Percentiles rank a stretch among this genome's conserved stretches.
Evolutionary conservation across 2,888 invertebrate genomes (phyloP).

Genomic region (Acleris laterana): DNA sequence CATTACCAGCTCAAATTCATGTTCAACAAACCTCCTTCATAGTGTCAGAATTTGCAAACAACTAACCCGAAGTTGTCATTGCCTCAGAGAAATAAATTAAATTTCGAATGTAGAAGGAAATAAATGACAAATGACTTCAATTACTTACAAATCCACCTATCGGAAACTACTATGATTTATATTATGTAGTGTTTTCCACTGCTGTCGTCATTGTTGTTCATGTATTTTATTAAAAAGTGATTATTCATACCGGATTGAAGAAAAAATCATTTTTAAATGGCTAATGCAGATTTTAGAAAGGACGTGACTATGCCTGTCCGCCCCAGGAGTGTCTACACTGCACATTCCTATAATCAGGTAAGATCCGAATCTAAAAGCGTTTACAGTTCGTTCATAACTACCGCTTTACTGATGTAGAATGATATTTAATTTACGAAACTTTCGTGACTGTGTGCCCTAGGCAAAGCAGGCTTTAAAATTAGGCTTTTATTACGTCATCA

Average conservation of each 20-base stretch:
- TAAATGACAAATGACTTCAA: constrained; percentile 65
- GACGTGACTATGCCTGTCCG: constrained; percentile 81
- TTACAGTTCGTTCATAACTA: too few species aligned
- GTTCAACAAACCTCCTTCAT: constrained; percentile 11
- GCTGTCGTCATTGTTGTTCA: constrained; percentile 70
- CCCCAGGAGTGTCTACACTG: constrained; percentile 88
- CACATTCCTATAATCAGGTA: constrained; percentile 86
- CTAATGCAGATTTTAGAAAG: constrained; percentile 79
- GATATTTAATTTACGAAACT: too few species aligned
- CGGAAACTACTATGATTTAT: constrained; percentile 63
- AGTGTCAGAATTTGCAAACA: background rate
- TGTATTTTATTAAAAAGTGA: constrained; percentile 75
- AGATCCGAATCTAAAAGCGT: too few species aligned
- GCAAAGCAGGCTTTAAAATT: too few species aligned
- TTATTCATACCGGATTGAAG: constrained; percentile 67
- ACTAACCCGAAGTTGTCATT: constrained; percentile 26
- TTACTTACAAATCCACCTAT: constrained; percentile 47
- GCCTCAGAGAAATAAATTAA: constrained; percentile 49
- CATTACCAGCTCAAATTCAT: background rate
- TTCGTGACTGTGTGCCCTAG: too few species aligned
- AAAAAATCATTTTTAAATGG: constrained; percentile 76
- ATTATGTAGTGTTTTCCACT: constrained; percentile 78
- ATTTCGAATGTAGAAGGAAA: constrained; percentile 62
- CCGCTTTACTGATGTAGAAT: too few species aligned
- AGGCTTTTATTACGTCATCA: too few species aligned